Evolutionary conservation across 2,113 vertebrate species (phyloP), one percentile per base, ranked within the genome.

Genomic region (Hirundichthys speculiger): DNA sequence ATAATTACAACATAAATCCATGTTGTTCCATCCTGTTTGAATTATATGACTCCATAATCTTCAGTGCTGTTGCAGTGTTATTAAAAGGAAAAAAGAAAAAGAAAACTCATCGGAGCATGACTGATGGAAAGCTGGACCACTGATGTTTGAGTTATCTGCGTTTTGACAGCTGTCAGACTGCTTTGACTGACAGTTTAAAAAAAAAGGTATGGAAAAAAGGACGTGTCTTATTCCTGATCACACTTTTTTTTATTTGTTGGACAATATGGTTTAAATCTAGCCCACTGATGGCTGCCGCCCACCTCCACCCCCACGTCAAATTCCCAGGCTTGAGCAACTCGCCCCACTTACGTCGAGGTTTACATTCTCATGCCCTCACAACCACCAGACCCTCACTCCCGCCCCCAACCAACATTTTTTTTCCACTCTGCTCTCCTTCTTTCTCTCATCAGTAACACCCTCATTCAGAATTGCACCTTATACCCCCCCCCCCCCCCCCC

Each of bases 291-390:
- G n/a, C 66, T n/a, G 3, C 19, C 30, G 13, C 61, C 69, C 46
- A 49, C 47, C 50, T 49, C 60, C 27, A 49, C 59, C 79, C 84
- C 80, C 75, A 25, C 73, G 58, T 15, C 75, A 61, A 83, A 73
- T 91, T 90, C 89, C 89, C 91, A 91, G 84, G 85, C 68, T 77
- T 75, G 63, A 86, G 77, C 84, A 87, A 88, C 84, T 88, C 77
- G 72, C 82, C 69, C 82, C 83, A 85, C 83, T 89, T 87, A 85
- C 82, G 14, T 77, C 59, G 68, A 82, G 79, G 90, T 90, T 91
- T 91, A 80, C 83, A 65, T 91, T 93, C 90, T 89, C 91, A 91
- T 91, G 89, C 90, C 90, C 88, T 88, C 69, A 58, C 50, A 77
- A 64, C 79, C 82, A 49, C 69, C 77, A 86, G 58, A 75, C 57